A percentile compares a stretch with the other conserved stretches of the same genome.
phyloP scores from a whole-genome alignment of 1,140 invertebrate genomes.

The Trichogramma pretiosum region DNA sequence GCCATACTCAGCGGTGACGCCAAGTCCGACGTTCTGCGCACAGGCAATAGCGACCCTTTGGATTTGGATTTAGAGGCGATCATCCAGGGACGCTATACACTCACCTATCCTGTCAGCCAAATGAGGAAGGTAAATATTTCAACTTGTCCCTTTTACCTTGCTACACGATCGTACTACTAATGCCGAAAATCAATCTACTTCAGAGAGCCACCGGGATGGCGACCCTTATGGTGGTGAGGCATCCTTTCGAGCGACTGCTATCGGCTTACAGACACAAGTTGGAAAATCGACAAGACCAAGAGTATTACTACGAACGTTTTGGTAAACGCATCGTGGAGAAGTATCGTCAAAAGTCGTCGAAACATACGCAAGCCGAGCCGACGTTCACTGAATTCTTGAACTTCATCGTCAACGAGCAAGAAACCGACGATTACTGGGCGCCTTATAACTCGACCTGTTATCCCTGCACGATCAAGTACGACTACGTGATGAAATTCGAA shows the following conservation, averaged over 20 bases:
- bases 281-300: slow-evolving; percentile 39
- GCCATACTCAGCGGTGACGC: slow-evolving; percentile 45
- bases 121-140: too few species aligned
- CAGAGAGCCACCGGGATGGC: too few species aligned
- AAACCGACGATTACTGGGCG: slow-evolving; percentile 49
- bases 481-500: slow-evolving; percentile 43
- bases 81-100: too few species aligned
- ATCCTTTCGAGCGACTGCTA: slow-evolving; percentile 57
- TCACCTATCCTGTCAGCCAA: too few species aligned
- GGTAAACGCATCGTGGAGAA: slow-evolving; percentile 38
- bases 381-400: slow-evolving; percentile 64
- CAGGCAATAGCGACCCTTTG: too few species aligned
- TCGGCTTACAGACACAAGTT: slow-evolving; percentile 60
- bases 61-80: too few species aligned
- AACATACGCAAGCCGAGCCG: slow-evolving; percentile 40
- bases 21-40: slow-evolving; percentile 19
- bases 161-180: too few species aligned
- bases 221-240: slow-evolving; percentile 46
- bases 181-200: too few species aligned
- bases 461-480: slow-evolving; percentile 39
- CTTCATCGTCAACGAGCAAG: slow-evolving; percentile 43
- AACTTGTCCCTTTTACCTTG: too few species aligned
- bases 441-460: slow-evolving; percentile 40
- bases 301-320: slow-evolving; percentile 39
- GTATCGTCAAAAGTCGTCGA: slow-evolving; percentile 32